Percentiles rank a stretch among this genome's conserved stretches.
These are phyloP conservation scores for Ploceus nigricollis DNA, from an alignment of 2,113 vertebrate genomes.

Conservation along the genomic window DNA sequence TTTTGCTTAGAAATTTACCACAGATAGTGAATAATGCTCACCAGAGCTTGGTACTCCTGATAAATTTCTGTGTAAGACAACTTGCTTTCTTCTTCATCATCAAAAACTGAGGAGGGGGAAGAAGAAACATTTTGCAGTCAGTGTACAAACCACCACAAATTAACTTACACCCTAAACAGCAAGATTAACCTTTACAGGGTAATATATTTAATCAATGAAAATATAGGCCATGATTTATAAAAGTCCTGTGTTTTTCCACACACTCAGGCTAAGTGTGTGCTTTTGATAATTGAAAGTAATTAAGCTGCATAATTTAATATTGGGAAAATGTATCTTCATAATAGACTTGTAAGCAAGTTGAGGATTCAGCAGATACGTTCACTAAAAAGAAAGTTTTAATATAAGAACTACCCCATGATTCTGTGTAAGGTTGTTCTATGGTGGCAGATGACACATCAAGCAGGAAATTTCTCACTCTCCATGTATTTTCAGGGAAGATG, in stretches of 20 bases:
- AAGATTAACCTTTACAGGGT: neutral
- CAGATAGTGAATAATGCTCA: slow-evolving; percentile 68
- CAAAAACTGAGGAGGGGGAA: slow-evolving; percentile 82
- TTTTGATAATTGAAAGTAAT: neutral
- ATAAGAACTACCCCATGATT: neutral
- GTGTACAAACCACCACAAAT: neutral
- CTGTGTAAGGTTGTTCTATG: neutral
- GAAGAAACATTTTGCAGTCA: neutral
- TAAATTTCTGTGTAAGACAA: slow-evolving; percentile 96
- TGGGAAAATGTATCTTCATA: neutral
- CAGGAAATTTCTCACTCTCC: neutral
- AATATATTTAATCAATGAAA: neutral
- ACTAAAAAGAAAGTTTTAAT: neutral
- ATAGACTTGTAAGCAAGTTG: neutral
- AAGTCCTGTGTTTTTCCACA: neutral
- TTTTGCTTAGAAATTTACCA: neutral
- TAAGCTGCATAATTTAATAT: neutral
- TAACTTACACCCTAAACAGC: neutral
- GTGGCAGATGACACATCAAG: neutral
- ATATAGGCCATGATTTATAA: neutral
- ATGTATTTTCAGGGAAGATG: neutral
- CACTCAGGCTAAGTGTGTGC: neutral
- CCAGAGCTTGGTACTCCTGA: slow-evolving; percentile 92
- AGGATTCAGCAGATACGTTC: neutral
- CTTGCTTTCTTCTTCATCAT: slow-evolving; percentile 98